Evolutionary conservation across 2,797 vertebrate genomes (phyloP).

Genomic region (Clarias fuscus): DNA sequence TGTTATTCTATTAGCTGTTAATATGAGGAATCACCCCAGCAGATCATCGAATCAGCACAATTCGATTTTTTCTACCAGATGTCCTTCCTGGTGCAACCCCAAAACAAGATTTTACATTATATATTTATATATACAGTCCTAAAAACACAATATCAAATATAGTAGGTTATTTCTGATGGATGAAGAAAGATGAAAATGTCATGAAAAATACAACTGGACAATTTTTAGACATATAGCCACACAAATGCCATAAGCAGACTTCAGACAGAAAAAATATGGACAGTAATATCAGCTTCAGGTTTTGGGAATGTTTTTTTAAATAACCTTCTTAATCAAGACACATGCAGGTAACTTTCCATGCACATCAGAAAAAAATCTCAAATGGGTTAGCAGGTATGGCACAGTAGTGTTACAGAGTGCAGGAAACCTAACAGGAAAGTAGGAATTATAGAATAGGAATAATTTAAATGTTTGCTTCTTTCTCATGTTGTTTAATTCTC

Average conservation of each 20-base stretch:
- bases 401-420: neutral
- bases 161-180: neutral
- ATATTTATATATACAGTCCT: neutral
- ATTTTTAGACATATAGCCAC: neutral
- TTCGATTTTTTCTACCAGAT: too few relatives aligned
- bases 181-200: neutral
- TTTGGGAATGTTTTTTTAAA: neutral
- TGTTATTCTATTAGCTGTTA: neutral
- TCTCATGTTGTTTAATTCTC: conserved; percentile 71
- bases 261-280: neutral
- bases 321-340: too few relatives aligned
- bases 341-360: neutral
- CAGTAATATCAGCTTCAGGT: neutral
- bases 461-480: conserved; percentile 12
- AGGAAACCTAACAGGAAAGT: neutral
- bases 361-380: neutral
- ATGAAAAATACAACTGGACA: neutral
- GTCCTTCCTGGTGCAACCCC: too few relatives aligned
- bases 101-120: too few relatives aligned
- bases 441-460: neutral
- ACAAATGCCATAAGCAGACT: neutral
- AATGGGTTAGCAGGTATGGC: neutral
- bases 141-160: neutral
- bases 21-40: neutral
- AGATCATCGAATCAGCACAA: neutral